Conservation (phyloP, 2,113 vertebrate species). For the Bucco capensis region DNA sequence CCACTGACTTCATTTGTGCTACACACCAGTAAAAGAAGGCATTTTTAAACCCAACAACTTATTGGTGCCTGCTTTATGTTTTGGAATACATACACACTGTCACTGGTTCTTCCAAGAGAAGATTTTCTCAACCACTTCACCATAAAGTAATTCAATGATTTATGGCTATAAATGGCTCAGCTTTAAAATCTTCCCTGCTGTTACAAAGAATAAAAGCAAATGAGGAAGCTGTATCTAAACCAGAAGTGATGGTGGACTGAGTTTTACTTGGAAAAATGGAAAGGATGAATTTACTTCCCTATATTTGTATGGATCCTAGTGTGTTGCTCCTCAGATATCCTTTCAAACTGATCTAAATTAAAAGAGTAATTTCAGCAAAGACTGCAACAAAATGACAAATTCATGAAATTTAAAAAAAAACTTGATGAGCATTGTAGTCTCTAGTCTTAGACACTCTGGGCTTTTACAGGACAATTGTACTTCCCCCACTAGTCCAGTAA, state of each 20-base stretch:
- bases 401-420: neutral
- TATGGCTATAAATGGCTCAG: slow-evolving; percentile 8
- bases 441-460: neutral
- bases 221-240: neutral
- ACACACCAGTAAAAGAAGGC: slow-evolving; percentile 15
- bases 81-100: neutral
- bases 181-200: neutral
- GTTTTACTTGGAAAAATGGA: neutral
- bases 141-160: slow-evolving; percentile 21
- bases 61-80: slow-evolving; percentile 10
- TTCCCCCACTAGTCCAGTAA: neutral
- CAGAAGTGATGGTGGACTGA: neutral
- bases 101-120: slow-evolving; percentile 10
- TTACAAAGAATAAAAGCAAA: slow-evolving; percentile 1
- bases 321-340: neutral
- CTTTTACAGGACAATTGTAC: neutral
- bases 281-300: neutral
- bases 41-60: slow-evolving; percentile 33
- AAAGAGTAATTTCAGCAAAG: neutral
- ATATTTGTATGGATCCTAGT: neutral
- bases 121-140: neutral
- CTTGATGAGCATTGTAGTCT: accelerated
- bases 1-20: slow-evolving; percentile 49
- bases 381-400: neutral
- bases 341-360: neutral